Conservation (phyloP, 2,888 invertebrate genomes). For the Drosophila mimica region DNA sequence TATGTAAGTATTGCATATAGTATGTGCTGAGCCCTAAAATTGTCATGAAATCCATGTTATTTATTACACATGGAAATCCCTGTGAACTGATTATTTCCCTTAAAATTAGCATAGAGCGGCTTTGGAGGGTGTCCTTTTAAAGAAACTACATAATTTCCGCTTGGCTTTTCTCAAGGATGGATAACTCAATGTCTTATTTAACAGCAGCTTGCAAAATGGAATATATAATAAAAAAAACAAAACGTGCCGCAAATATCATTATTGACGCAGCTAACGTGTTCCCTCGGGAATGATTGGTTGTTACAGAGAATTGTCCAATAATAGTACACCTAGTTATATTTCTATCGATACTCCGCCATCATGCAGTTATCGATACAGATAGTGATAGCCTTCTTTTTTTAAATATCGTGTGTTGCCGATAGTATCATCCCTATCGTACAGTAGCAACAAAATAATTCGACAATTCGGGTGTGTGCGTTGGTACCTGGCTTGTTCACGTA, state of each 20-base stretch:
- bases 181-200: slow-evolving; percentile 48
- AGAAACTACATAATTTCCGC: background rate
- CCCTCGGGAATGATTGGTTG: slow-evolving; percentile 29
- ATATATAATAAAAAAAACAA: slow-evolving; percentile 27
- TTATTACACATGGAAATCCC: background rate
- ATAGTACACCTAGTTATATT: background rate
- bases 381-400: slow-evolving; percentile 4
- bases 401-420: slow-evolving; percentile 11
- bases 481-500: slow-evolving; percentile 39
- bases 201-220: slow-evolving; percentile 17
- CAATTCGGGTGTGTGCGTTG: slow-evolving; percentile 44
- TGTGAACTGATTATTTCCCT: background rate
- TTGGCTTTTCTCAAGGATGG: background rate
- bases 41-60: background rate
- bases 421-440: slow-evolving; percentile 44
- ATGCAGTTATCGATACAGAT: background rate
- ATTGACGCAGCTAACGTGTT: slow-evolving; percentile 34
- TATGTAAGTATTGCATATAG: background rate
- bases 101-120: background rate
- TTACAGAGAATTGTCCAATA: slow-evolving; percentile 15
- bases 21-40: background rate
- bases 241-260: slow-evolving; percentile 49
- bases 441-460: slow-evolving; percentile 51
- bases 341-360: slow-evolving; percentile 4
- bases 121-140: background rate